These are phyloP conservation scores for Suricata suricatta DNA, from an alignment of 2,113 vertebrate species.

Conservation along the genomic window DNA sequence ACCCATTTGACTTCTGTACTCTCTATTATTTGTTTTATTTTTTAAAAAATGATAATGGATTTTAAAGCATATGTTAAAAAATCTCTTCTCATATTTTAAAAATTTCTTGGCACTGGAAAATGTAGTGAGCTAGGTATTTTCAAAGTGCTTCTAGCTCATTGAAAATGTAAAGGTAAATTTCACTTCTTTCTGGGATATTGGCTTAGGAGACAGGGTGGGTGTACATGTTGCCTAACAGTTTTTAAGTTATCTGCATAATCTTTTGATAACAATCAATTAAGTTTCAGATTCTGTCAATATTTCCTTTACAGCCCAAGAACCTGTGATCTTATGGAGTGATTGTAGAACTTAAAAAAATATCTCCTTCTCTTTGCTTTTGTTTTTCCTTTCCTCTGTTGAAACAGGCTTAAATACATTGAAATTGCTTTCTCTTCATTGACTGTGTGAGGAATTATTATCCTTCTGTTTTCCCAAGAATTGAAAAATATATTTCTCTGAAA, in stretches of 20 bases:
- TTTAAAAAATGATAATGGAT: not conserved
- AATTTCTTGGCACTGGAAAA: constrained; percentile 39
- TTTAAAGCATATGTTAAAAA: not conserved
- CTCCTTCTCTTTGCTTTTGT: not conserved
- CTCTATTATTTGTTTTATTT: not conserved
- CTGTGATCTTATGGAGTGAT: constrained; percentile 42
- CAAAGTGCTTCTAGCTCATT: not conserved
- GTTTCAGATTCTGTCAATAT: constrained; percentile 73
- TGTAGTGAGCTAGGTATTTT: constrained; percentile 2
- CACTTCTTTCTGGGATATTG: constrained; percentile 48
- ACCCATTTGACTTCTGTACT: constrained; percentile 7
- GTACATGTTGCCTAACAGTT: constrained; percentile 20
- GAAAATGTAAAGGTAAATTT: constrained; percentile 19
- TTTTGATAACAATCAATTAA: constrained; percentile 59
- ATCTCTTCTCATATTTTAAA: not conserved
- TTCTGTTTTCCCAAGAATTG: constrained; percentile 41
- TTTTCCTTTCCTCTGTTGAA: not conserved
- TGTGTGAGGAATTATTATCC: not conserved
- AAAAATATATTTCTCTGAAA: constrained; percentile 23
- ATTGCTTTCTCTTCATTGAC: constrained; percentile 8
- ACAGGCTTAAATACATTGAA: not conserved
- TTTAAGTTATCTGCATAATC: constrained; percentile 34
- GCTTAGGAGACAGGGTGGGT: constrained; percentile 48
- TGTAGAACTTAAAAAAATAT: constrained; percentile 23
- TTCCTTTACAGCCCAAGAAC: constrained; percentile 57